Percentiles rank a stretch among this genome's conserved stretches.
Evolutionary conservation across 30 jellyfish, hydroid and myxozoan species (phyloP).

Genomic region (Chrysaora quinquecirrha): DNA sequence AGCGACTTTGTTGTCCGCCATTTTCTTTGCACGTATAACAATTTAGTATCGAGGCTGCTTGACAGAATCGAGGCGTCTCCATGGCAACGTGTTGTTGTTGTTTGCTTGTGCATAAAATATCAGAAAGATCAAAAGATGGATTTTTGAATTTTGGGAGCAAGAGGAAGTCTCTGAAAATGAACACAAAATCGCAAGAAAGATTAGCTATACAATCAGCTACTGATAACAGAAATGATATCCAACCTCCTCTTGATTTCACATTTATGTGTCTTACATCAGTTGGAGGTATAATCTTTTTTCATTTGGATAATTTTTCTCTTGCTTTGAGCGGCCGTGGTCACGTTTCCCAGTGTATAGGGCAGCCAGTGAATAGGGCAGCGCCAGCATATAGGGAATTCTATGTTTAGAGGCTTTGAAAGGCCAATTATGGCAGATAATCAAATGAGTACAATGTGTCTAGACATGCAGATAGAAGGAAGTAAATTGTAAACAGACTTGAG

Average conservation of each 20-base stretch:
- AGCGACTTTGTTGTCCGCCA: not conserved
- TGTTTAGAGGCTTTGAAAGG: too few species aligned
- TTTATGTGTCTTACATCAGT: slow-evolving; percentile 85
- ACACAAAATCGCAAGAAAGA: slow-evolving; percentile 45
- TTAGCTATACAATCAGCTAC: slow-evolving; percentile 67
- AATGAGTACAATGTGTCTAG: too few species aligned
- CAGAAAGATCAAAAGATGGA: not conserved
- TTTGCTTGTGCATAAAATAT: too few species aligned
- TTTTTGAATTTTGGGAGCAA: not conserved
- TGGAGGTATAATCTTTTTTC: slow-evolving; percentile 65
- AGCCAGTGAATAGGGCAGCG: too few species aligned
- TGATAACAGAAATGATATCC: slow-evolving; percentile 45
- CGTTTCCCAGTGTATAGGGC: too few species aligned
- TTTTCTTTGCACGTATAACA: not conserved
- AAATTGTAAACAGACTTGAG: too few species aligned
- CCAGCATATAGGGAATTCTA: too few species aligned
- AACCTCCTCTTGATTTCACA: slow-evolving; percentile 87
- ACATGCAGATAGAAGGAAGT: too few species aligned
- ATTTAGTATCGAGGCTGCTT: not conserved
- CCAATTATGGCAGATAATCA: too few species aligned
- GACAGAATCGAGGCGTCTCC: not conserved
- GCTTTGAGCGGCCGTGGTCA: too few species aligned
- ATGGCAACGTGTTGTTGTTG: slow-evolving; percentile 9
- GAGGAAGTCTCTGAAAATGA: slow-evolving; percentile 3
- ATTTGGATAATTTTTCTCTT: too few species aligned